Conservation (phyloP, 2,888 invertebrate genomes). For the Cataglyphis cursor region DNA sequence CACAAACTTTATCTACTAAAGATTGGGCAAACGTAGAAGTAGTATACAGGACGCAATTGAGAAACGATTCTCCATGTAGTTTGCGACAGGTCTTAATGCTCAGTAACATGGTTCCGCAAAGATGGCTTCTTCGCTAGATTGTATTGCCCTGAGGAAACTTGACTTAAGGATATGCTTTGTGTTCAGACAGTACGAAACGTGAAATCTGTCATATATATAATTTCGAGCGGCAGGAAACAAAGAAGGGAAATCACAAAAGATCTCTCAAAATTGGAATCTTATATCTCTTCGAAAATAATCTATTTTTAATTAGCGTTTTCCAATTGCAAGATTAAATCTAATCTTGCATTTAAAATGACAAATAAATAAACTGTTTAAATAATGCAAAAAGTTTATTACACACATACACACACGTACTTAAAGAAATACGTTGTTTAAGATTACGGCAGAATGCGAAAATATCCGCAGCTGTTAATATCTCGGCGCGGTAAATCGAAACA, state of each 20-base stretch:
- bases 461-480: no score
- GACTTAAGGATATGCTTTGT: slow-evolving; percentile 71
- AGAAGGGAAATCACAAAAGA: slow-evolving; percentile 40
- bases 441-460: background rate
- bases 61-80: slow-evolving; percentile 68
- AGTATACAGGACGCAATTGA: slow-evolving; percentile 51
- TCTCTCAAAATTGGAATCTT: background rate
- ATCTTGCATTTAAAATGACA: background rate
- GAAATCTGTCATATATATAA: slow-evolving; percentile 68
- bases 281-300: background rate
- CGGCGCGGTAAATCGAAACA: background rate
- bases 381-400: background rate
- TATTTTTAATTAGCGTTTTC: background rate
- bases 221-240: slow-evolving; percentile 20
- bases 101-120: slow-evolving; percentile 59
- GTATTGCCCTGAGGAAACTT: slow-evolving; percentile 65
- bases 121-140: slow-evolving; percentile 63
- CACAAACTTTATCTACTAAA: slow-evolving; percentile 55
- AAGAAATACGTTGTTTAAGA: background rate
- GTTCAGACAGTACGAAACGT: slow-evolving; percentile 55
- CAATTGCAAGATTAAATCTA: background rate
- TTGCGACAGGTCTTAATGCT: slow-evolving; percentile 60
- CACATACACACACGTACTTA: background rate
- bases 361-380: background rate
- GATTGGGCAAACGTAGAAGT: slow-evolving; percentile 61